These are phyloP conservation scores for Alexandromys fortis DNA, from an alignment of 2,113 vertebrate genomes.

Conservation along the genomic window DNA sequence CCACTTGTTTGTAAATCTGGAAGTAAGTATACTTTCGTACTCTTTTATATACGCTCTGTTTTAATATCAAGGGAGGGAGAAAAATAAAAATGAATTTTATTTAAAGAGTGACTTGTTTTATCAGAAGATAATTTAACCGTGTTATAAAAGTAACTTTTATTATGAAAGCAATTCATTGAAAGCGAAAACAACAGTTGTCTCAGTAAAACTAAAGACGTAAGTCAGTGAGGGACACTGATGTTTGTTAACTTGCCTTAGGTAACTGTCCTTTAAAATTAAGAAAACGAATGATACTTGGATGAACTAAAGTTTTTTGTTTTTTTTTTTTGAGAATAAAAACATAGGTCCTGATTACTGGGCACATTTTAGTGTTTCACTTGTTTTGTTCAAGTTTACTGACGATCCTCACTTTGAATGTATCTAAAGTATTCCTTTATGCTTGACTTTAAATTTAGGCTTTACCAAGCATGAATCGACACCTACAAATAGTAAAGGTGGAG, in stretches of 20 bases:
- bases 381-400: neutral
- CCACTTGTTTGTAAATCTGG: conserved; percentile 93
- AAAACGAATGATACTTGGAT: neutral
- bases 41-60: neutral
- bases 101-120: conserved; percentile 34
- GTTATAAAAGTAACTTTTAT: conserved; percentile 4
- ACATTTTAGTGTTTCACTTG: conserved; percentile 42
- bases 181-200: neutral
- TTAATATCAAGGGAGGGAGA: neutral
- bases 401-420: conserved; percentile 30
- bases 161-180: conserved; percentile 35
- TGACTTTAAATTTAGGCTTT: conserved; percentile 42
- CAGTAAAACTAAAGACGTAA: conserved; percentile 6
- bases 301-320: neutral
- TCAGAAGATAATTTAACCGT: conserved; percentile 38
- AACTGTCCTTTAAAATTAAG: conserved; percentile 22
- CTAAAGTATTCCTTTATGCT: neutral
- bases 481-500: conserved; percentile 29
- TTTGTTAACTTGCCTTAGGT: conserved; percentile 15
- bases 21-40: conserved; percentile 86
- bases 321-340: neutral
- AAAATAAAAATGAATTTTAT: neutral
- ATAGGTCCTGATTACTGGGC: neutral
- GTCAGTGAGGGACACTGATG: neutral
- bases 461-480: neutral